Base-by-base conservation (phyloP, 2,113 vertebrate genomes). In the Actenoides hombroni region DNA sequence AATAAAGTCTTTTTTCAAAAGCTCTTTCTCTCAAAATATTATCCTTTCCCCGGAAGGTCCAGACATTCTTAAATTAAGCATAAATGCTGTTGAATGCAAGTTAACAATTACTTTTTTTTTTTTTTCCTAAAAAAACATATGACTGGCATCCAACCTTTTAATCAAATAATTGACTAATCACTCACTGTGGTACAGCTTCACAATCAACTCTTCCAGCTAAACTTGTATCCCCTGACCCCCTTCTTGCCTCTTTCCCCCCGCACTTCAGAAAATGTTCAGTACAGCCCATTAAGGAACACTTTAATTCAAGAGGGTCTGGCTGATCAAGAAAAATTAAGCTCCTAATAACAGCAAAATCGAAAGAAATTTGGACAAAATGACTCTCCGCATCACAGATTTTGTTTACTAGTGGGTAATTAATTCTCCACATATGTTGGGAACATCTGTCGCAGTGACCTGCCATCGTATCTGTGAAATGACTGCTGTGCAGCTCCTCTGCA, bases 381-480 rank as follows among this genome's bases (percentile, higher is more conserved):
- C 98, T 99, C 98, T 99, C 98, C 94, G 98, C 99, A 98, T 99
- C 98, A 98, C 98, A 98, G 99, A 98, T 98, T 99, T 99, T 99
- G 99, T 99, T 99, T 99, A 99, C 99, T 99, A 98, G 99, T 98
- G 98, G 98, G 99, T 99, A 99, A 99, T 99, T 99, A 99, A 99
- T 99, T 99, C 98, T 98, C 98, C 99, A 99, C 99, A 99, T 99
- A 99, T 99, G 99, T 98, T 99, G 98, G 97, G 98, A 99, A 99
- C 99, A 99, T 99, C 99, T 99, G 99, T 99, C 98, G 98, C 98
- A 87, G 94, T 99, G 99, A 99, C 99, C 99, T 99, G 99, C 99
- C 98, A 98, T 97, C 97, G 98, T 98, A 99, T 99, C 98, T 98
- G 98, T 97, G 98, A 98, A 99, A 99, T 97, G 97, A 98, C 99